Conservation (phyloP, 1,140 invertebrate genomes). For the Anoplolepis gracilipes region DNA sequence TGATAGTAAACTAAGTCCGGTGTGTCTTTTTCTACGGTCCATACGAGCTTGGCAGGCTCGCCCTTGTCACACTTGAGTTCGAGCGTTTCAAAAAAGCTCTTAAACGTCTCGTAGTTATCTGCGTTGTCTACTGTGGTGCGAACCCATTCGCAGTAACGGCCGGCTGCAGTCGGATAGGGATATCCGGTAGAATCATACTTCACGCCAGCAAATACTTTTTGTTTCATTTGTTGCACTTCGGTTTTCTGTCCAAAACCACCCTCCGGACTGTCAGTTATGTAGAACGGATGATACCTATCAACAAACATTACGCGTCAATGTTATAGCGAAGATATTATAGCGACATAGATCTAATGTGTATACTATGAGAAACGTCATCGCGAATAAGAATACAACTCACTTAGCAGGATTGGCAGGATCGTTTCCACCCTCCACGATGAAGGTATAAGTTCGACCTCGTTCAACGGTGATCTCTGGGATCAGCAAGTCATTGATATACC, state of each 20-base stretch:
- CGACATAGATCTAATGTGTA: background rate
- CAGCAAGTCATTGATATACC: slow-evolving; percentile 96
- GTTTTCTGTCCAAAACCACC: slow-evolving; percentile 94
- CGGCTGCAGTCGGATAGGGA: slow-evolving; percentile 91
- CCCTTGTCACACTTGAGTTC: slow-evolving; percentile 91
- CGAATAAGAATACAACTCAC: slow-evolving; percentile 78
- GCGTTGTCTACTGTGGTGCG: slow-evolving; percentile 91
- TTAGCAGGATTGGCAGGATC: slow-evolving; percentile 89
- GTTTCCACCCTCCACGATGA: slow-evolving; percentile 93
- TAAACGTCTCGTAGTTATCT: slow-evolving; percentile 89
- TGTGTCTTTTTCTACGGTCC: slow-evolving; percentile 93
- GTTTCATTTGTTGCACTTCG: slow-evolving; percentile 88
- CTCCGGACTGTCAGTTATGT: slow-evolving; percentile 94
- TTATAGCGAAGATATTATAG: background rate
- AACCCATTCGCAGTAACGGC: slow-evolving; percentile 92
- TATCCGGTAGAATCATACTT: slow-evolving; percentile 91
- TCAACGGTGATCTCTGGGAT: slow-evolving; percentile 96
- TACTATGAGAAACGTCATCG: background rate
- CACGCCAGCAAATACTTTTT: slow-evolving; percentile 93
- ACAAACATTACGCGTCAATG: background rate
- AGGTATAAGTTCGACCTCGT: slow-evolving; percentile 95
- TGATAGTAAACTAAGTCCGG: slow-evolving; percentile 95
- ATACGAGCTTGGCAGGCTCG: slow-evolving; percentile 90
- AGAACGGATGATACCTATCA: slow-evolving; percentile 96
- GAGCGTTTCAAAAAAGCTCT: slow-evolving; percentile 92